phyloP scores from a whole-genome alignment of 92 coral and sea anemone species.

The Palythoa grandis region DNA sequence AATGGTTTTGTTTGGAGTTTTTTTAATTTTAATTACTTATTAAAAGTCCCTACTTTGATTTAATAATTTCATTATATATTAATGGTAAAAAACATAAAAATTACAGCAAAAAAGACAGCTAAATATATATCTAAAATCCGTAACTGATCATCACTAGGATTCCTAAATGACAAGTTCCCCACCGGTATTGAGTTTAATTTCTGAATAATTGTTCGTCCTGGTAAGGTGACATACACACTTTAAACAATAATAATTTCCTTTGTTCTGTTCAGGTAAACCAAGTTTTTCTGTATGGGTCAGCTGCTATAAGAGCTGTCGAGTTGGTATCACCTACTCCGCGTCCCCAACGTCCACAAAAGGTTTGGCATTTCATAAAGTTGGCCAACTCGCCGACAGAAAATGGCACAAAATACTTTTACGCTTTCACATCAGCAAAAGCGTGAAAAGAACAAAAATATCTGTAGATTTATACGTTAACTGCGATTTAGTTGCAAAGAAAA shows the following conservation, averaged over 20 bases:
- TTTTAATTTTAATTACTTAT: no score
- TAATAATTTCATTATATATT: no score
- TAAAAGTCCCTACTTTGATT: no score
- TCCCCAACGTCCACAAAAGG: conserved; percentile 48
- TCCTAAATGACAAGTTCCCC: background rate
- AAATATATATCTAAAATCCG: no score
- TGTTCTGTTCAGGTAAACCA: conserved; percentile 54
- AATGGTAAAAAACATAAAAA: no score
- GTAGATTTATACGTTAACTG: conserved; percentile 81
- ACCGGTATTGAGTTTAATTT: no score
- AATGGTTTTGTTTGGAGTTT: no score
- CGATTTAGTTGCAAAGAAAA: conserved; percentile 64
- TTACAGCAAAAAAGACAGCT: no score
- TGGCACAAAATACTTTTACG: conserved; percentile 89
- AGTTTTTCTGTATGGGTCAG: conserved; percentile 75
- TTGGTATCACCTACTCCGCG: conserved; percentile 71
- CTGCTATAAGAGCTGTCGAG: conserved; percentile 78
- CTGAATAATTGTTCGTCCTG: no score
- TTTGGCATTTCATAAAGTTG: conserved; percentile 64
- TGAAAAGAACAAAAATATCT: conserved; percentile 45
- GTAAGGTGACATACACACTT: background rate
- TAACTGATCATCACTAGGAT: no score
- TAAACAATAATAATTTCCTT: background rate
- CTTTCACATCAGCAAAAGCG: conserved; percentile 58
- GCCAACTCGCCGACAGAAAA: conserved; percentile 67